These are phyloP conservation scores for Drosophila greeni DNA, from an alignment of 2,888 invertebrate species.

Conservation along the genomic window DNA sequence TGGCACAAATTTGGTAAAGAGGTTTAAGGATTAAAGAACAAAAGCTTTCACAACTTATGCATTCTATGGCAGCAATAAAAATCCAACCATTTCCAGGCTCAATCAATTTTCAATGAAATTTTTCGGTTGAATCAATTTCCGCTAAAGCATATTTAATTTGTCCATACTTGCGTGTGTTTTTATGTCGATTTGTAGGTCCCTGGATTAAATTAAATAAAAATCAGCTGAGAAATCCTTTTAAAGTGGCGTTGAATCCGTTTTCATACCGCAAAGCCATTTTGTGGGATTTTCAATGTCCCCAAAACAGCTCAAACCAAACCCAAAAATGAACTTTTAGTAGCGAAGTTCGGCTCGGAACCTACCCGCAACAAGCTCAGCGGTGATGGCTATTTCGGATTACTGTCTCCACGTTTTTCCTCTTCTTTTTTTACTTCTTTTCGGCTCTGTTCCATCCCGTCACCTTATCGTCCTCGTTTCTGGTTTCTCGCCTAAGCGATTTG, in stretches of 20 bases:
- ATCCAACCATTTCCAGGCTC: slow-evolving; percentile 7
- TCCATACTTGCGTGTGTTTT: not conserved
- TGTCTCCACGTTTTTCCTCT: not conserved
- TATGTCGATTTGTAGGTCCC: not conserved
- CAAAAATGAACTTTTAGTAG: slow-evolving; percentile 33
- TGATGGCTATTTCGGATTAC: slow-evolving; percentile 33
- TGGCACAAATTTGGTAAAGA: not conserved
- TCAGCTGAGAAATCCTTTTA: slow-evolving; percentile 60
- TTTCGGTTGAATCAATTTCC: slow-evolving; percentile 15
- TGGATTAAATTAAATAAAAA: slow-evolving; percentile 66
- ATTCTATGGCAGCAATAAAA: slow-evolving; percentile 13
- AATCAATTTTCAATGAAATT: slow-evolving; percentile 11
- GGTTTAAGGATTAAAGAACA: not conserved
- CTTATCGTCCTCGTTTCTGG: not conserved
- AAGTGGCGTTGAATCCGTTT: slow-evolving; percentile 28
- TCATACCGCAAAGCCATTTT: slow-evolving; percentile 35
- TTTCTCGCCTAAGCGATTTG: slow-evolving; percentile 23
- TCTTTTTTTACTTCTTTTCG: slow-evolving; percentile 5
- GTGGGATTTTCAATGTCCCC: slow-evolving; percentile 39
- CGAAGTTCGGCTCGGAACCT: slow-evolving; percentile 55
- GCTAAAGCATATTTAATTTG: slow-evolving; percentile 25
- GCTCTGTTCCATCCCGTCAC: slow-evolving; percentile 2
- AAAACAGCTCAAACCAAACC: slow-evolving; percentile 14
- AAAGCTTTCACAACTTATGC: slow-evolving; percentile 5
- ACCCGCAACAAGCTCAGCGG: slow-evolving; percentile 31